phyloP scores from a whole-genome alignment of 2,888 invertebrate species.

The Eupithecia exiguata region DNA sequence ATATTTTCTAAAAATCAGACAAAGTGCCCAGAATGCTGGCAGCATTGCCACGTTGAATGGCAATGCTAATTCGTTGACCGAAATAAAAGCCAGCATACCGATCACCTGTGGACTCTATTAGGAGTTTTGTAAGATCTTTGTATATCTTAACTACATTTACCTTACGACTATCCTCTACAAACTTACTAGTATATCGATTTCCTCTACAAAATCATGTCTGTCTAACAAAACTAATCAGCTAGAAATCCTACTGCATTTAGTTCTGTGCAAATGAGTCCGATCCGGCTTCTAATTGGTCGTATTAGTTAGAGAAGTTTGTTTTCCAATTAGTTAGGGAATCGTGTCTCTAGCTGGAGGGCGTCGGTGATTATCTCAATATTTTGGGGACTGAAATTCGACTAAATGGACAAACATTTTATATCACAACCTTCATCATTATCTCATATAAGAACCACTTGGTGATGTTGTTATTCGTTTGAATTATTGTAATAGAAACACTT shows the following conservation, averaged over 20 bases:
- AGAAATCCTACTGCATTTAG: neutral
- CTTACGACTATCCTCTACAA: too few species aligned
- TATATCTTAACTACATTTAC: too few species aligned
- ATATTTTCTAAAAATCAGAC: too few species aligned
- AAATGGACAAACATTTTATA: neutral
- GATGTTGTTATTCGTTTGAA: neutral
- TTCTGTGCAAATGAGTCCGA: constrained; percentile 9
- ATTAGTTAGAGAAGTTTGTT: constrained; percentile 11
- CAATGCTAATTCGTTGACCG: too few species aligned
- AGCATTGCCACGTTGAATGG: too few species aligned
- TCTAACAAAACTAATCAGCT: constrained; percentile 7
- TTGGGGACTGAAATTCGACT: neutral
- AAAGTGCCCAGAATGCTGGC: too few species aligned
- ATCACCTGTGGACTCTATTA: too few species aligned
- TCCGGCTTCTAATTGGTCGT: constrained; percentile 8
- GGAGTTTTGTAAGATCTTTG: too few species aligned
- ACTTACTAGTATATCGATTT: neutral
- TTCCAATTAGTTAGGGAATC: neutral
- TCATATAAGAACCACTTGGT: neutral
- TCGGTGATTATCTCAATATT: neutral
- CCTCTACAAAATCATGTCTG: constrained; percentile 2
- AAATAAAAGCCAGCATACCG: too few species aligned
- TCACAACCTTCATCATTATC: neutral
- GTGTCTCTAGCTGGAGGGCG: neutral
- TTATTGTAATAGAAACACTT: neutral